Conservation (phyloP, 2,888 invertebrate genomes). For the Campoletis raptor region DNA sequence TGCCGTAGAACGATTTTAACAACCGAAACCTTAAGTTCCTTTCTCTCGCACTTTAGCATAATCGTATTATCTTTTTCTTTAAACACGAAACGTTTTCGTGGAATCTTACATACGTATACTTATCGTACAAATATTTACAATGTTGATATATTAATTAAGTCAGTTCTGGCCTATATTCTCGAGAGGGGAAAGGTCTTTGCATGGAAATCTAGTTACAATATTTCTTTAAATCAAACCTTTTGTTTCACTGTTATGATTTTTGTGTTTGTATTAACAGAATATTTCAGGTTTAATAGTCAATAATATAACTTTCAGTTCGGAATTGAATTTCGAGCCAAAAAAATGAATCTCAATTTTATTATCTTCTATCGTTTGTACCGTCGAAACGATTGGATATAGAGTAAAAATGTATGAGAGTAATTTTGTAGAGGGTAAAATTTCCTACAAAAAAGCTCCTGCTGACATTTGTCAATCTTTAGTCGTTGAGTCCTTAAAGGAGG, state of each 20-base stretch:
- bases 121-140: constrained; percentile 83
- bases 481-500: neutral
- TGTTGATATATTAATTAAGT: constrained; percentile 76
- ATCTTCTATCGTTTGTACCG: neutral
- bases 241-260: neutral
- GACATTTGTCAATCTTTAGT: neutral
- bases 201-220: constrained; percentile 25
- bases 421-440: neutral
- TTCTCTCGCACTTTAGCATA: constrained; percentile 39
- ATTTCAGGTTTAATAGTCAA: neutral
- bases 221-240: constrained; percentile 15
- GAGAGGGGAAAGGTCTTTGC: constrained; percentile 48
- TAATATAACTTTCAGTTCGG: neutral
- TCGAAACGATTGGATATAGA: neutral
- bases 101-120: constrained; percentile 72
- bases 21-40: constrained; percentile 50
- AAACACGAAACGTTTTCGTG: constrained; percentile 49
- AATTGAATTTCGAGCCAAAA: neutral
- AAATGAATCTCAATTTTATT: neutral
- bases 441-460: neutral
- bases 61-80: constrained; percentile 20
- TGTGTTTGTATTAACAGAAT: neutral
- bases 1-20: constrained; percentile 43
- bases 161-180: constrained; percentile 77
- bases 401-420: neutral